Evolutionary conservation across 2,113 vertebrate genomes (phyloP).

Genomic region (Eurypyga helias): DNA sequence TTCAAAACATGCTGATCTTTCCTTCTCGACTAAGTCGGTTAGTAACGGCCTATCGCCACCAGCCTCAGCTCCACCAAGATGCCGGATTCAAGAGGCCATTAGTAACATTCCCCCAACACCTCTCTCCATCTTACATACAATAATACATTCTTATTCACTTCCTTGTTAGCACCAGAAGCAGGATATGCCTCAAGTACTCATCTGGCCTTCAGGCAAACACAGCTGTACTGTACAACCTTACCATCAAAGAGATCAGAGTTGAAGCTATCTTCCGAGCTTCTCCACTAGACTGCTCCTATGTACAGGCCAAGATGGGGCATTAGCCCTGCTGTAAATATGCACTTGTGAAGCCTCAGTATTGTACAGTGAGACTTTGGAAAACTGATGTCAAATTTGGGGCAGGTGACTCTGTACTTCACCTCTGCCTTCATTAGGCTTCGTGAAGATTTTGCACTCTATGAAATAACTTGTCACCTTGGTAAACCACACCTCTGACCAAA

Average conservation of each 20-base stretch:
- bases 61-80: background rate
- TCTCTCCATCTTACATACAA: background rate
- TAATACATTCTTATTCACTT: background rate
- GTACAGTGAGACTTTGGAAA: background rate
- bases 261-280: background rate
- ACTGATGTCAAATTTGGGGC: background rate
- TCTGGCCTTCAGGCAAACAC: background rate
- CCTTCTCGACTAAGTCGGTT: background rate
- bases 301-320: background rate
- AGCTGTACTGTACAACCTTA: background rate
- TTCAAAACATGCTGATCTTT: background rate
- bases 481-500: background rate
- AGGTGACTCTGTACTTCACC: background rate
- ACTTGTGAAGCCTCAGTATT: background rate
- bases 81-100: background rate
- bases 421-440: background rate
- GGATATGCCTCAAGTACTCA: background rate
- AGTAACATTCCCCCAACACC: background rate
- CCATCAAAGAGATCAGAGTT: background rate
- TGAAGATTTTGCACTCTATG: background rate
- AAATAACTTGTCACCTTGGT: fast-evolving
- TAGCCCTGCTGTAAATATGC: background rate
- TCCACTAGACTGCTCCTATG: background rate
- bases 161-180: background rate
- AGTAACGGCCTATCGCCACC: background rate